Evolutionary conservation across 1,140 invertebrate genomes (phyloP).

Genomic region (Drosophila lacteicornis): DNA sequence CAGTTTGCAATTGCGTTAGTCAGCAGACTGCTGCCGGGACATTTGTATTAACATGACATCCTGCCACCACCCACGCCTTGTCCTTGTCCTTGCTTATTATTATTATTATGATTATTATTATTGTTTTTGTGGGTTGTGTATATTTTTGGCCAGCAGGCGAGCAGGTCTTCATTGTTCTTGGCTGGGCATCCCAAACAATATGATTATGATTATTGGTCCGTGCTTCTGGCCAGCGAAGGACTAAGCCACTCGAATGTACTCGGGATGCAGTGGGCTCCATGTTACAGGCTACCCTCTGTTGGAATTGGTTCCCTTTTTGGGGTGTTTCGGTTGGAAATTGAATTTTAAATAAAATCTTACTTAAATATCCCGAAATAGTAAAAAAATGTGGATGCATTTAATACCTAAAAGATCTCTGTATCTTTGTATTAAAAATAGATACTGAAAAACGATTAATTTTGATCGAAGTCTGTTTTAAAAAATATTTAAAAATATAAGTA

Average conservation of each 20-base stretch:
- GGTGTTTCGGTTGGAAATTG: too few relatives aligned
- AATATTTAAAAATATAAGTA: neutral
- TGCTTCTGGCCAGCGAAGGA: constrained; percentile 45
- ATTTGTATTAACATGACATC: constrained; percentile 82
- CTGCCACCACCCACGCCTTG: constrained; percentile 28
- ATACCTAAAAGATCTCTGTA: too few relatives aligned
- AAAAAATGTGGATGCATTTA: too few relatives aligned
- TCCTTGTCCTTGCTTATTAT: constrained; percentile 57
- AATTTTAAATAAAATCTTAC: too few relatives aligned
- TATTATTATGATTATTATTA: constrained; percentile 70
- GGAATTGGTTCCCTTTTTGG: neutral
- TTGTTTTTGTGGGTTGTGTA: constrained; percentile 72
- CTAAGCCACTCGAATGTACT: constrained; percentile 69
- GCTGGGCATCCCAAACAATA: constrained; percentile 58
- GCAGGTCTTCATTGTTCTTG: constrained; percentile 54
- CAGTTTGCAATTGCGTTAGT: constrained; percentile 80
- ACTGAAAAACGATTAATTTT: too few relatives aligned
- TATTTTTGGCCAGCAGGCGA: neutral
- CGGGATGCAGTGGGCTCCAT: constrained; percentile 20
- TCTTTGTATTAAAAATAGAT: too few relatives aligned
- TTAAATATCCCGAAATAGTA: too few relatives aligned
- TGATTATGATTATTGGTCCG: constrained; percentile 78
- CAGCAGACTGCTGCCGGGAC: constrained; percentile 70
- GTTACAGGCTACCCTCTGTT: neutral
- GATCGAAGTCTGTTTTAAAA: too few relatives aligned